A percentile compares a stretch with the other conserved stretches of the same genome.
phyloP scores from a whole-genome alignment of 2,888 invertebrate species.

The Deroplatys truncata region DNA sequence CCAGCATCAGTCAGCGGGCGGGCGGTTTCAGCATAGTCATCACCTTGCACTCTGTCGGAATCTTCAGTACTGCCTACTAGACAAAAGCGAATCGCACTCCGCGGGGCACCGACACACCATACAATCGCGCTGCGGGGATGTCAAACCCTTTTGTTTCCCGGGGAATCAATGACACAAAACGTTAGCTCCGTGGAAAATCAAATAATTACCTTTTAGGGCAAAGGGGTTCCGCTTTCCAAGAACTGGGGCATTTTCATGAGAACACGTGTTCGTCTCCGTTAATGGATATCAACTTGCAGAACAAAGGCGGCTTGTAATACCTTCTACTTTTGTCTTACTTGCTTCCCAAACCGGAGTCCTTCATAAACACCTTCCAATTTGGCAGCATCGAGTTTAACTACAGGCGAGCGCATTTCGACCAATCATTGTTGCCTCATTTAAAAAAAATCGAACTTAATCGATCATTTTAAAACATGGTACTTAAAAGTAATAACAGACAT shows the following conservation, averaged over 20 bases:
- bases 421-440: too few species aligned
- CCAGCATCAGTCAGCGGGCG: background rate
- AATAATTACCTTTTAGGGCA: background rate
- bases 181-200: background rate
- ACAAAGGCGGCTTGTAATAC: too few species aligned
- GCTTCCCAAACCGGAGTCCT: too few species aligned
- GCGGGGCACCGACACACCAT: background rate
- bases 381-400: too few species aligned
- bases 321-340: too few species aligned
- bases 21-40: background rate
- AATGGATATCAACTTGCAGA: too few species aligned
- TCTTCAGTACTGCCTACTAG: background rate
- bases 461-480: too few species aligned
- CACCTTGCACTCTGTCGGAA: background rate
- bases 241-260: background rate
- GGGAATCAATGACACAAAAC: background rate
- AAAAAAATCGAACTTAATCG: too few species aligned
- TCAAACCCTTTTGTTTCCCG: background rate
- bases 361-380: too few species aligned
- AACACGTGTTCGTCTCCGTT: background rate
- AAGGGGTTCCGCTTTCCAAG: background rate
- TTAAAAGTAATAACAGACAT: too few species aligned
- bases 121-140: background rate
- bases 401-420: too few species aligned
- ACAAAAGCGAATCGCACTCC: slow-evolving; percentile 11